phyloP scores from a whole-genome alignment of 2,888 invertebrate species.

The Orthosia cruda region DNA sequence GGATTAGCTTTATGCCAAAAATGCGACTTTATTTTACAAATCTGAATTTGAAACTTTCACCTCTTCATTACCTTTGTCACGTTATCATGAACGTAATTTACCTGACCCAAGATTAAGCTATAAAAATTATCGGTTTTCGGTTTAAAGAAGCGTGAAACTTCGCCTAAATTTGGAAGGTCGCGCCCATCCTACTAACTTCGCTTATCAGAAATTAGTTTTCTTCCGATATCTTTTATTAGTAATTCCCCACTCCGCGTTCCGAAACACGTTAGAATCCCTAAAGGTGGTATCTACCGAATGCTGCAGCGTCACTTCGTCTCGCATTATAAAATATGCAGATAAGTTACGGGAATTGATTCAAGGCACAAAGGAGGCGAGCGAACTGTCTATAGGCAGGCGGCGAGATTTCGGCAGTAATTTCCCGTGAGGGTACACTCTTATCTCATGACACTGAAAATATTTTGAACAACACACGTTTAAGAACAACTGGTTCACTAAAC shows the following conservation, averaged over 20 bases:
- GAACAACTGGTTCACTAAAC: constrained; percentile 35
- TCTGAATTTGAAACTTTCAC: neutral
- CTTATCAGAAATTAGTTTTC: constrained; percentile 66
- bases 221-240: constrained; percentile 70
- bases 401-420: constrained; percentile 91
- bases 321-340: constrained; percentile 91
- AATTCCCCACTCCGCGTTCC: constrained; percentile 63
- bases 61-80: constrained; percentile 8
- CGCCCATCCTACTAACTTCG: constrained; percentile 37
- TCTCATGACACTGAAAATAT: constrained; percentile 87
- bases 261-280: constrained; percentile 78
- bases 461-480: constrained; percentile 77
- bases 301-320: constrained; percentile 86
- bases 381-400: constrained; percentile 87
- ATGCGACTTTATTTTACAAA: neutral
- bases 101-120: constrained; percentile 35
- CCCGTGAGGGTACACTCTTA: constrained; percentile 88
- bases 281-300: constrained; percentile 79
- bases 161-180: constrained; percentile 30
- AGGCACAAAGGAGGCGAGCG: constrained; percentile 87
- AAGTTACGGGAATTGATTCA: constrained; percentile 91
- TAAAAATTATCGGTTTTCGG: constrained; percentile 43
- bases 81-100: constrained; percentile 33
- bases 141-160: constrained; percentile 44
- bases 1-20: constrained; percentile 39